A percentile compares a stretch with the other conserved stretches of the same genome.
These are phyloP conservation scores for Gymnothorax reevesii DNA, from an alignment of 2,797 vertebrate species.

Conservation along the genomic window DNA sequence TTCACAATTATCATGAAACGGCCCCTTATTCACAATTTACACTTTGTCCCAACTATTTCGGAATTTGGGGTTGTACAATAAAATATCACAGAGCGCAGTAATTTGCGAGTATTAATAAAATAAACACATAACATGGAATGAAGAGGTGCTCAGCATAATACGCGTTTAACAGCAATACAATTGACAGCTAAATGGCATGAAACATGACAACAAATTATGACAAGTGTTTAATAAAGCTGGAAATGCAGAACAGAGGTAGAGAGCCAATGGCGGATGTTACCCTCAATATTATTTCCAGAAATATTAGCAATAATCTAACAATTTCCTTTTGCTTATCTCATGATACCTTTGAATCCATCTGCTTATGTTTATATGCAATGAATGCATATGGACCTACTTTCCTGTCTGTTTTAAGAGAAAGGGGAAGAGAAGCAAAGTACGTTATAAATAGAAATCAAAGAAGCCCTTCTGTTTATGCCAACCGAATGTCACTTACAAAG, in stretches of 20 bases:
- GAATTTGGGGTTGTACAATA: no score
- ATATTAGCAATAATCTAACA: conserved; percentile 57
- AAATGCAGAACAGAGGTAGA: conserved; percentile 55
- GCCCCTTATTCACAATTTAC: no score
- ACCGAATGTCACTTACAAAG: conserved; percentile 72
- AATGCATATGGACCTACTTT: conserved; percentile 73
- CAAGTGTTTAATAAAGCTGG: neutral
- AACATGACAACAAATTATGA: neutral
- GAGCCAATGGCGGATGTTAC: conserved; percentile 53
- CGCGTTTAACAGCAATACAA: neutral
- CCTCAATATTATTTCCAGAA: conserved; percentile 42
- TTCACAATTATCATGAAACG: no score
- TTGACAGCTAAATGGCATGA: neutral
- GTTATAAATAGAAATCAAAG: conserved; percentile 83
- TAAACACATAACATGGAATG: neutral
- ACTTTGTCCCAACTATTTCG: no score
- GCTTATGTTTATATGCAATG: conserved; percentile 49
- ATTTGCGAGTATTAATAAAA: neutral
- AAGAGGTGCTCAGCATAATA: neutral
- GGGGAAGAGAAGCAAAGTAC: conserved; percentile 75
- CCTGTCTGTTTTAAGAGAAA: conserved; percentile 60
- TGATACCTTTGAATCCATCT: conserved; percentile 57
- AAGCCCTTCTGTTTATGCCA: conserved; percentile 71
- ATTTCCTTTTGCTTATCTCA: conserved; percentile 52
- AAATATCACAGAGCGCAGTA: neutral